Base-by-base conservation (phyloP, 2,113 vertebrate species). In the Tauraco erythrolophus region DNA sequence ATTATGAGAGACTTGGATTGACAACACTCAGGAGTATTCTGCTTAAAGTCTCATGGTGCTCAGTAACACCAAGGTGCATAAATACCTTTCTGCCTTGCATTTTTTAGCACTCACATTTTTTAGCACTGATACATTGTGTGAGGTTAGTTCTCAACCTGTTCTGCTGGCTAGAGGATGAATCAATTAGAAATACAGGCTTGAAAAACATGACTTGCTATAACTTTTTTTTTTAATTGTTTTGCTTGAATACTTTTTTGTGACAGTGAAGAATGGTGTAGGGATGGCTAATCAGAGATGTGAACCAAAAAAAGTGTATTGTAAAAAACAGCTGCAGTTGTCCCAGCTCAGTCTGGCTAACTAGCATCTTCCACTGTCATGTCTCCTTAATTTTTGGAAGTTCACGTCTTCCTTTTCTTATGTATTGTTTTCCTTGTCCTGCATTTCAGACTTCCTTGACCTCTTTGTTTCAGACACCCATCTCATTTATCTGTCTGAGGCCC, bases 361-460 rank as follows among this genome's bases (percentile, higher is more conserved):
- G 24, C 28, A 50, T 84, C 61, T 96, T 91, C 41, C 45, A 35
- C 21, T 53, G 24, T 89, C 1, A 1, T 27, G 66, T 88, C 35
- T 68, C 56, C 56, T 91, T 89, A 84, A n/a, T 62, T 91, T 97
- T 88, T 94, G 69, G 37, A 87, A 93, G 46, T 66, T 27, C 5
- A 1, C 37, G 37, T 89, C 46, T 92, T 92, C 58, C 33, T 86
- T 79, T 88, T 89, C 39, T 65, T 71, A 8, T 62, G 14, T 53
- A 33, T 62, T 94, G 39, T 54, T 84, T 91, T 81, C 31, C 50
- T 65, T 65, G n/a, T 50, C 2, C 1, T 54, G 18, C 14, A 33
- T 79, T 94, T 95, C 56, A 56, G 50, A 37, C 17, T 84, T 79
- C 15, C n/a, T 35, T 91, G 64, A 94, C n/a, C 12, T 92, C 41